A percentile compares a stretch with the other conserved stretches of the same genome.
Evolutionary conservation across 1,140 invertebrate genomes (phyloP).

Genomic region (Anagrus nilaparvatae): DNA sequence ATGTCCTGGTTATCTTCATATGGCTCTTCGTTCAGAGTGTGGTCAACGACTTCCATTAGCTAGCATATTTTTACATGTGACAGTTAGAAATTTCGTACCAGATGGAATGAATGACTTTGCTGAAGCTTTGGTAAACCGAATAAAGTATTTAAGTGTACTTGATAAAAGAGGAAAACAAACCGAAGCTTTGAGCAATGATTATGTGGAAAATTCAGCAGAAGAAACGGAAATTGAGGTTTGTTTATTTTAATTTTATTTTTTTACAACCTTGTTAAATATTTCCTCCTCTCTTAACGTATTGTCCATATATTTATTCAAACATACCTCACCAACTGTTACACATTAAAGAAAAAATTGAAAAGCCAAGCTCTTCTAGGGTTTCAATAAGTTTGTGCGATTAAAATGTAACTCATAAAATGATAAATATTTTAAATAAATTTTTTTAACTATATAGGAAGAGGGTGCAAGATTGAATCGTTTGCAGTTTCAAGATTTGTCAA

Average conservation of each 20-base stretch:
- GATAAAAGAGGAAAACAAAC: conserved; percentile 89
- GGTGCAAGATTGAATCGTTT: conserved; percentile 29
- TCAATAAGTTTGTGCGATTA: conserved; percentile 36
- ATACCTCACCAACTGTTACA: conserved; percentile 13
- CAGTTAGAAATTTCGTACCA: conserved; percentile 95
- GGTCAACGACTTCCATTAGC: conserved; percentile 85
- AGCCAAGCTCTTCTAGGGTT: conserved; percentile 34
- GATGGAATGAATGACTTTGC: conserved; percentile 89
- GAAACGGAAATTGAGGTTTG: conserved; percentile 38
- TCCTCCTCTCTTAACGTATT: conserved; percentile 5
- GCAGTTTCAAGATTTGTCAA: conserved; percentile 31
- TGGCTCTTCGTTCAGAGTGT: conserved; percentile 80
- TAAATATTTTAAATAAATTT: too few relatives aligned
- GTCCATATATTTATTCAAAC: too few relatives aligned
- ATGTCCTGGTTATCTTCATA: conserved; percentile 87
- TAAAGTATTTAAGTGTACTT: conserved; percentile 89
- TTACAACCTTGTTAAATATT: conserved; percentile 4
- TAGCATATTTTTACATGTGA: conserved; percentile 84
- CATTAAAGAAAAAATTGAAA: conserved; percentile 24
- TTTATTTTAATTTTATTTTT: conserved; percentile 6
- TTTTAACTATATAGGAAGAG: conserved; percentile 33
- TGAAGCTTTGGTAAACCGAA: conserved; percentile 93
- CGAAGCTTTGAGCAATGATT: conserved; percentile 78
- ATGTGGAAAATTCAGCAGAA: conserved; percentile 46
- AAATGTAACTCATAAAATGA: too few relatives aligned